Percentiles rank a stretch among this genome's conserved stretches.
Evolutionary conservation across 2,797 vertebrate species (phyloP).

Genomic region (Xyrichtys novacula): DNA sequence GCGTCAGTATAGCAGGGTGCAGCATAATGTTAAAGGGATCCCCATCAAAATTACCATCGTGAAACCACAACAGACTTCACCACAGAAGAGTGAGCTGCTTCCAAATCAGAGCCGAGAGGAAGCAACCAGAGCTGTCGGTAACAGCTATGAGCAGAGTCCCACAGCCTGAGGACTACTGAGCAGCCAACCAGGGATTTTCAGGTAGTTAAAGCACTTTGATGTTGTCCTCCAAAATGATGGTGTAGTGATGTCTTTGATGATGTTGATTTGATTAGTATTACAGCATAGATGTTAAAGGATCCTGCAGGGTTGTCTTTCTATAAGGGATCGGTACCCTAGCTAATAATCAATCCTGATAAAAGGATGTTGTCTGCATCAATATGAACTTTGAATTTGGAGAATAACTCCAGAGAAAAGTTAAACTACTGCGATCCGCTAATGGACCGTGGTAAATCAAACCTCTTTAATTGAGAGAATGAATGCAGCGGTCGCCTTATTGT

Average conservation of each 20-base stretch:
- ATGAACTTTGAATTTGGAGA: background rate
- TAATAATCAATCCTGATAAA: background rate
- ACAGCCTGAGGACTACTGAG: conserved; percentile 78
- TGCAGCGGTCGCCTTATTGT: no score
- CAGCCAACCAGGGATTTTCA: conserved; percentile 78
- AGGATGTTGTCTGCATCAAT: background rate
- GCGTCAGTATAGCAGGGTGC: conserved; percentile 87
- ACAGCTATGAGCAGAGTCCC: conserved; percentile 87
- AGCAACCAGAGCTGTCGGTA: conserved; percentile 80
- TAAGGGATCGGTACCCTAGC: no score
- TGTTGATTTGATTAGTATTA: background rate
- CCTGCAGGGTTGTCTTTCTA: no score
- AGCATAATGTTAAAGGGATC: conserved; percentile 77
- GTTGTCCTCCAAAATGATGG: background rate
- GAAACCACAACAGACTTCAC: conserved; percentile 69
- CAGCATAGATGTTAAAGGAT: no score
- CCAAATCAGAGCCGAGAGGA: conserved; percentile 82
- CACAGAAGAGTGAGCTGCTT: conserved; percentile 81
- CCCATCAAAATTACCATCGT: conserved; percentile 81
- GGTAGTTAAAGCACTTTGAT: conserved; percentile 65
- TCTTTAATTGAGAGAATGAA: background rate
- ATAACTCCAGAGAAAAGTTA: background rate
- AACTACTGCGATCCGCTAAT: no score
- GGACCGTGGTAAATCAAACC: no score
- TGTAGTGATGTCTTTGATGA: background rate